Evolutionary conservation across 2,888 invertebrate species (phyloP), one percentile per base, ranked within the genome.

Genomic region (Alloscopus bannaensis): DNA sequence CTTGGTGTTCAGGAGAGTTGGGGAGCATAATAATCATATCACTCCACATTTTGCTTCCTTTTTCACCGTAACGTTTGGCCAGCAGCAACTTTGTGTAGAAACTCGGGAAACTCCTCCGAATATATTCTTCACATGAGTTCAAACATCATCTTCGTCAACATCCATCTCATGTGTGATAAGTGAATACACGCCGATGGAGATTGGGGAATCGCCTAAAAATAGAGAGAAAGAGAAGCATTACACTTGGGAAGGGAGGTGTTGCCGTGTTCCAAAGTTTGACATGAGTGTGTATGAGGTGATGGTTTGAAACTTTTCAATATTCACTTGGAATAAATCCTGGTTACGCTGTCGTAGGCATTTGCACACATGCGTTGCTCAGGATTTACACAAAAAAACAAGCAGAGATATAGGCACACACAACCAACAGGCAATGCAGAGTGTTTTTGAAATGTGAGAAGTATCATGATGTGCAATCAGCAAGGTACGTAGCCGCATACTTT

Each of bases 121-220:
- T n/a, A n/a, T n/a, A n/a, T n/a, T n/a, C n/a, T n/a, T n/a, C n/a
- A n/a, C n/a, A n/a, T n/a, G n/a, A n/a, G n/a, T n/a, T n/a, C n/a
- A n/a, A n/a, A n/a, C n/a, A n/a, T n/a, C n/a, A n/a, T n/a, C n/a
- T n/a, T n/a, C n/a, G n/a, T n/a, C n/a, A n/a, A n/a, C n/a, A n/a
- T n/a, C n/a, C n/a, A n/a, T n/a, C n/a, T n/a, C n/a, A n/a, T n/a
- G n/a, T n/a, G n/a, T n/a, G n/a, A n/a, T n/a, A n/a, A n/a, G n/a
- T n/a, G n/a, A 40, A 40, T 8, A 40, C 8, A 40, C 40, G 57
- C 13, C 26, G 57, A 29, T 36, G 69, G 57, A n/a, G n/a, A 57
- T 65, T 52, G 18, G 45, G 57, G 31, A 73, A 65, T 45, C 47
- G 29, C 73, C 73, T 73, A 73, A 73, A 73, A 73, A 73, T 73